A percentile compares a stretch with the other conserved stretches of the same genome.
Conservation (phyloP, 2,888 invertebrate species). For the Entomobrya multifasciata region DNA sequence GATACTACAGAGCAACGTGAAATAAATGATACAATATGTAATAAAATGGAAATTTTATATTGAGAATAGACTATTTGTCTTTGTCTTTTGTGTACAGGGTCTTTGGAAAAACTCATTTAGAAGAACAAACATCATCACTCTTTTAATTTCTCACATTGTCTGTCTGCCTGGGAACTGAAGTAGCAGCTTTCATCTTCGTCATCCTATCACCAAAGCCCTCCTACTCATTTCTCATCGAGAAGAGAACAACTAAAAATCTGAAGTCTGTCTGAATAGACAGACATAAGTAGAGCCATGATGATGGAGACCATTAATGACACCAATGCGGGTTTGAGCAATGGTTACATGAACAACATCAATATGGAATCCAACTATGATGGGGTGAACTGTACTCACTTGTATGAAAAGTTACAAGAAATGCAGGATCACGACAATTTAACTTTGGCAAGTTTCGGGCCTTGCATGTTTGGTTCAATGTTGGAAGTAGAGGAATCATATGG, state of each 20-base stretch:
- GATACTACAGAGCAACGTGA: not conserved
- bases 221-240: constrained; percentile 12
- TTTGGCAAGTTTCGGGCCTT: constrained; percentile 16
- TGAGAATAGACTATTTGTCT: constrained; percentile 35
- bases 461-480: constrained; percentile 32
- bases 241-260: not conserved
- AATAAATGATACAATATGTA: not conserved
- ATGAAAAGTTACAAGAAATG: not conserved
- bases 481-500: constrained; percentile 8
- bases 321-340: not conserved
- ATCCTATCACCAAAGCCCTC: not conserved
- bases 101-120: constrained; percentile 45
- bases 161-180: not conserved
- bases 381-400: constrained; percentile 30
- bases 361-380: not conserved
- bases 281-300: constrained; percentile 21
- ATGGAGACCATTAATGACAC: constrained; percentile 39
- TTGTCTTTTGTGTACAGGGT: constrained; percentile 51
- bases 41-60: constrained; percentile 30
- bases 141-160: not conserved
- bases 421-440: constrained; percentile 20
- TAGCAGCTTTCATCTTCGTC: not conserved
- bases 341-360: too few species aligned
- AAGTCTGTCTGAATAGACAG: not conserved
- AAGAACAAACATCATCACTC: constrained; percentile 26